Percentiles rank a stretch among this genome's conserved stretches.
These are phyloP conservation scores for Donacobius atricapilla DNA, from an alignment of 2,113 vertebrate genomes.

Conservation along the genomic window DNA sequence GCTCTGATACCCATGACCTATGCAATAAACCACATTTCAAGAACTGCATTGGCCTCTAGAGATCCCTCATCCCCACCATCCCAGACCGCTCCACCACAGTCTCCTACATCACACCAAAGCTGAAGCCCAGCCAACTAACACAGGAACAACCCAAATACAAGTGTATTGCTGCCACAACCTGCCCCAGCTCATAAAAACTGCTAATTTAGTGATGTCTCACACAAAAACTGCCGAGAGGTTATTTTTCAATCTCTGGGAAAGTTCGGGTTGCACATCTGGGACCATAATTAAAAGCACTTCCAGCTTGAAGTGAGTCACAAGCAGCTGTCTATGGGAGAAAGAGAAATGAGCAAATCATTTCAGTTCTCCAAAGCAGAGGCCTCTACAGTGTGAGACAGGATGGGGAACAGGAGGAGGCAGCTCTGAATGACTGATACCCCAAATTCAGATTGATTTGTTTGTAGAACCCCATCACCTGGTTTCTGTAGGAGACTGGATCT, in stretches of 20 bases:
- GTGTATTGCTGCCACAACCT: accelerated
- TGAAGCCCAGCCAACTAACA: not conserved
- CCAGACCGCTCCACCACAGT: too few relatives aligned
- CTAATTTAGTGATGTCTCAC: not conserved
- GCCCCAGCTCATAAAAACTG: not conserved
- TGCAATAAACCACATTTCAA: too few relatives aligned
- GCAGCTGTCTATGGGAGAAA: not conserved
- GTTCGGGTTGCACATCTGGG: accelerated
- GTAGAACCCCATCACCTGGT: not conserved
- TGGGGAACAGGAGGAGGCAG: not conserved
- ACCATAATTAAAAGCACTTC: not conserved
- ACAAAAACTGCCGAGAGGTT: not conserved
- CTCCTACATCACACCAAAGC: too few relatives aligned
- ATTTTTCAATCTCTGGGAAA: not conserved
- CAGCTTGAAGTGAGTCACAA: not conserved
- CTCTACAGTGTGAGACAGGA: not conserved
- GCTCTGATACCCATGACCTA: too few relatives aligned
- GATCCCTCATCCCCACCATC: too few relatives aligned
- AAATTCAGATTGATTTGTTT: not conserved
- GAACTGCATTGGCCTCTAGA: too few relatives aligned
- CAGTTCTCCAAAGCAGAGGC: not conserved
- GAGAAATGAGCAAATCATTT: not conserved
- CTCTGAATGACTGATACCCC: not conserved
- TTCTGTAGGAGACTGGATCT: not conserved
- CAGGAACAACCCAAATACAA: not conserved